These are phyloP conservation scores for Stenodera caucasica DNA, from an alignment of 2,888 invertebrate species.

Conservation along the genomic window DNA sequence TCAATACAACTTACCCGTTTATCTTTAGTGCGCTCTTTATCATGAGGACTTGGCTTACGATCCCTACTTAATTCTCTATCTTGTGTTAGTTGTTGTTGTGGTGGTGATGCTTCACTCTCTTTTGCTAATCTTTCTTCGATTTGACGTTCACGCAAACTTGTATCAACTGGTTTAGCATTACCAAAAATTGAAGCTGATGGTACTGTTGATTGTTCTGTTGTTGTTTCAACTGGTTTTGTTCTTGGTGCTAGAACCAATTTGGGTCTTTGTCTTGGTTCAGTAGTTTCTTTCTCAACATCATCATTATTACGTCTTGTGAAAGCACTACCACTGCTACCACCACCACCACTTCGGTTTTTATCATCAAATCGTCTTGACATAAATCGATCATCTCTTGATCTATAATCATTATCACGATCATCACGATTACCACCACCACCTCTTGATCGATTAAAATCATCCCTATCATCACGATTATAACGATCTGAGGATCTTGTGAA, in stretches of 20 bases:
- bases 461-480: conserved; percentile 8
- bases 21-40: conserved; percentile 7
- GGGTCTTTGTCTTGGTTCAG: conserved; percentile 70
- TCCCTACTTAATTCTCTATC: conserved; percentile 22
- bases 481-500: conserved; percentile 14
- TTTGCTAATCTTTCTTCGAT: conserved; percentile 85
- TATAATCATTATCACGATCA: conserved; percentile 12
- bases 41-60: conserved; percentile 10
- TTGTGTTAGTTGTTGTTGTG: background rate
- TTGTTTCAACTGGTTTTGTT: conserved; percentile 70
- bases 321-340: conserved; percentile 38
- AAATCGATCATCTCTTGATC: conserved; percentile 4
- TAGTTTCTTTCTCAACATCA: conserved; percentile 44
- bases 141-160: conserved; percentile 84
- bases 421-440: conserved; percentile 41
- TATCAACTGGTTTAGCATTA: conserved; percentile 94
- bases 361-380: conserved; percentile 35
- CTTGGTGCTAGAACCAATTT: conserved; percentile 80
- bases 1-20: background rate
- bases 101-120: conserved; percentile 56
- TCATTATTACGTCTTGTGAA: conserved; percentile 27
- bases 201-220: conserved; percentile 58
- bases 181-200: conserved; percentile 84
- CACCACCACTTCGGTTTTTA: conserved; percentile 40
- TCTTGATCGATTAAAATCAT: conserved; percentile 12